Evolutionary conservation across 2,888 invertebrate species (phyloP).

Genomic region (Stegana nigrithorax): DNA sequence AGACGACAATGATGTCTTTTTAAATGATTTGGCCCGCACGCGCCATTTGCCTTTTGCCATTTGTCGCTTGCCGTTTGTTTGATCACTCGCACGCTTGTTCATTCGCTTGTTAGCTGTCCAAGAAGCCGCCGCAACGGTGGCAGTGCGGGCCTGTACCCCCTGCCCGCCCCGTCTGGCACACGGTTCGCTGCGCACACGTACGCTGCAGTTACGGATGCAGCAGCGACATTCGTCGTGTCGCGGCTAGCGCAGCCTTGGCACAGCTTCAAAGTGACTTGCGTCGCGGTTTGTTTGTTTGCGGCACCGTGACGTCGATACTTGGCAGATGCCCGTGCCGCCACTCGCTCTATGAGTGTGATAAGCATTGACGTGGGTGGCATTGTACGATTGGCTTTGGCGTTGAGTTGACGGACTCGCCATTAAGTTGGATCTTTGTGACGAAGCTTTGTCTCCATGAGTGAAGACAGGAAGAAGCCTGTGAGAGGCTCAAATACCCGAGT

Average conservation of each 20-base stretch:
- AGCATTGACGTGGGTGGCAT: too few relatives aligned
- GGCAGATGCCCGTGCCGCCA: too few relatives aligned
- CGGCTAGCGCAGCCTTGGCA: slow-evolving; percentile 2
- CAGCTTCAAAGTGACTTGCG: background rate
- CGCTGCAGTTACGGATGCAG: background rate
- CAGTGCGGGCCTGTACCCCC: background rate
- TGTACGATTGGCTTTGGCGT: too few relatives aligned
- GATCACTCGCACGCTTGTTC: background rate
- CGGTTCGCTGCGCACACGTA: background rate
- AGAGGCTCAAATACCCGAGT: too few relatives aligned
- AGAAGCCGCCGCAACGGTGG: background rate
- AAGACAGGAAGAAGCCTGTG: too few relatives aligned
- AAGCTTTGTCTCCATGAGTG: too few relatives aligned
- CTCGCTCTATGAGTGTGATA: too few relatives aligned
- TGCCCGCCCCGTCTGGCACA: background rate
- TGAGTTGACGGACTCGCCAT: too few relatives aligned
- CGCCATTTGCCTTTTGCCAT: slow-evolving; percentile 17
- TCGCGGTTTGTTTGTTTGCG: background rate
- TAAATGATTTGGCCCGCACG: slow-evolving; percentile 12
- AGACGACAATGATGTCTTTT: too few relatives aligned
- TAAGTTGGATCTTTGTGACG: too few relatives aligned
- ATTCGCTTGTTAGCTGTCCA: background rate
- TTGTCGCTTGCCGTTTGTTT: background rate
- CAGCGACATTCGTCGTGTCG: background rate
- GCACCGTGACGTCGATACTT: too few relatives aligned